Evolutionary conservation across 2,797 vertebrate genomes (phyloP), one percentile per base, ranked within the genome.

Genomic region (Hemibagrus guttatus): DNA sequence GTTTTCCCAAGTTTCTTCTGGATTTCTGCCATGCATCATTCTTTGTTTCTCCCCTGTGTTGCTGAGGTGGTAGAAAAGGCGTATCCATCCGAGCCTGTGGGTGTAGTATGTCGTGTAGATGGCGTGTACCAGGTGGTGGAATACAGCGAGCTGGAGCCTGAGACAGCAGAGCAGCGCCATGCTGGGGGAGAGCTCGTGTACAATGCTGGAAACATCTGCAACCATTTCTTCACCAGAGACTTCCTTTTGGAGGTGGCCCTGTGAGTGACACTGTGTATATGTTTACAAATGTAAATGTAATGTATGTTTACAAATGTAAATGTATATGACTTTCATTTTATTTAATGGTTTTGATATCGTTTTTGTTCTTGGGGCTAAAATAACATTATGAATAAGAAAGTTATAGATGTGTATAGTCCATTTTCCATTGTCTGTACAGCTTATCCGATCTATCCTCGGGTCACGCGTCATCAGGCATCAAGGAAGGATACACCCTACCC

Each of bases 121-220:
- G 97, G 97, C 0, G 78, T 96, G 13, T 94, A 93, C 61, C 98
- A 98, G 92, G 98, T 99, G 89, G 96, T 99, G 84, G 98, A 99
- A 92, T 99, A 99, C 94, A 99, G 97, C 0, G 98, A 99, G 93
- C 91, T 99, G 89, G 94, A 89, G 76, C 92, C 64, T 0, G 95
- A 97, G 91, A 96, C 91, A 0, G 95, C 94, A 0, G 91, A 94
- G 84, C 95, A 92, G 42, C 93, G 86, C 0, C 91, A 89, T 1
- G 89, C 96, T 0, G 92, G 85, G 0, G 97, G 97, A 21, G 88
- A 94, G 49, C 90, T 99, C 90, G 79, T 96, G 9, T 98, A 95
- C 93, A 93, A 88, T 0, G 92, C 96, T 0, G 98, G 97, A 88
- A 99, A 97, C 90, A 99, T 99, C 93, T 99, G 98, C 93, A 99